Conservation (phyloP, 2,888 invertebrate species). For the Cheilosia urbana region DNA sequence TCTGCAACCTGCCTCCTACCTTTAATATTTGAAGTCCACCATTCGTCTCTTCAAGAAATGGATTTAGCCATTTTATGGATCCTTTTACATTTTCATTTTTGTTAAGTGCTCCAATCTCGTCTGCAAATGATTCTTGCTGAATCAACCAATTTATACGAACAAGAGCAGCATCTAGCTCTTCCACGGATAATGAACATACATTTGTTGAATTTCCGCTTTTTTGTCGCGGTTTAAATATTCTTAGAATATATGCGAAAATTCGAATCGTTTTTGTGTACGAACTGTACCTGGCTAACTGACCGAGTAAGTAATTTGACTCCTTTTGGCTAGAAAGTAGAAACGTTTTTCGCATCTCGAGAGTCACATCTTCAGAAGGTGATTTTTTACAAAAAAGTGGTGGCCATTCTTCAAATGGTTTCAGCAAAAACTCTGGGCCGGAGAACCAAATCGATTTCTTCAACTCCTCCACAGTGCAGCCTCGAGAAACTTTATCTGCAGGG, state of each 20-base stretch:
- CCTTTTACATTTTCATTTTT: neutral
- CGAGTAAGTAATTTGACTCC: neutral
- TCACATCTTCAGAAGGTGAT: neutral
- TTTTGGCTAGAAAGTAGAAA: neutral
- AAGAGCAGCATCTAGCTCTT: too few relatives aligned
- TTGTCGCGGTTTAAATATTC: too few relatives aligned
- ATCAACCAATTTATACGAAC: neutral
- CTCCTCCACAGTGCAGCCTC: neutral
- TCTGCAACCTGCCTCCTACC: neutral
- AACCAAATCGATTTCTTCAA: neutral
- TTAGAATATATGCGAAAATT: too few relatives aligned
- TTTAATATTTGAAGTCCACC: neutral
- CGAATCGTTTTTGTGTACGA: neutral
- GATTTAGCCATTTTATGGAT: neutral
- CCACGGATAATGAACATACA: too few relatives aligned
- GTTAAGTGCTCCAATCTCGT: neutral
- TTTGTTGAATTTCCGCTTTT: too few relatives aligned
- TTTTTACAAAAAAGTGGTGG: neutral
- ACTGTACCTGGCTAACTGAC: neutral
- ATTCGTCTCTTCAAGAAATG: too few relatives aligned
- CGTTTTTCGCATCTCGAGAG: neutral
- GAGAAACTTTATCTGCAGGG: too few relatives aligned
- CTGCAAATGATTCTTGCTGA: neutral
- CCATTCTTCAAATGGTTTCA: neutral
- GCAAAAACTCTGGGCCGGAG: neutral